Evolutionary conservation across 2,888 invertebrate species (phyloP), one percentile per base, ranked within the genome.

Genomic region (Embidobia sp.): DNA sequence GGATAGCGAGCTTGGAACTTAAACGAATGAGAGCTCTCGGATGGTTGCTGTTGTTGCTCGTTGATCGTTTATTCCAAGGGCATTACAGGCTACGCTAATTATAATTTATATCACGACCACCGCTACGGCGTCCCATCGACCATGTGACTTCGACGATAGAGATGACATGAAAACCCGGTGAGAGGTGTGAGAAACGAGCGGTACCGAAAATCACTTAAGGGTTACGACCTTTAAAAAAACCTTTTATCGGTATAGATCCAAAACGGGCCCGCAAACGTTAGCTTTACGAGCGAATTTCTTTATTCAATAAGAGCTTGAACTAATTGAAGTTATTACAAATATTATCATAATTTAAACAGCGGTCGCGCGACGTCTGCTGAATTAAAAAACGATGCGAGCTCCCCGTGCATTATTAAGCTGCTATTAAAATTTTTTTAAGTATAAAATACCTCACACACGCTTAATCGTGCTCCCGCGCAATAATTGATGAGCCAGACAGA

Each of bases 101-200:
- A 88, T 86, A 87, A 88, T 87, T 88, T 87, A 87, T 87, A 86
- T 85, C 84, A 82, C 85, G 81, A 83, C 83, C 83, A 83, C 83
- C 83, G 83, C 83, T 81, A 83, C 83, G 82, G 82, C 83, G 82
- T 84, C 84, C 83, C 83, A 82, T 82, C 82, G 81, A 76, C 83
- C 78, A 76, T 79, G 79, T 78, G 61, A 72, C 72, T 69, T 79
- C 57, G 44, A 18, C 55, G 63, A 63, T 66, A 63, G 59, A 64
- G 70, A 63, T 67, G 70, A 69, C 46, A 61, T 63, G 66, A 78
- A 73, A 74, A 66, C 64, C 51, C 46, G 59, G 55, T 48, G 66
- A 37, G 51, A 55, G 55, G 61, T 29, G 44, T 37, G 66, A 48
- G 64, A 42, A 40, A 64, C 57, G 35, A 49, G 57, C 51, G 29